A percentile compares a stretch with the other conserved stretches of the same genome.
phyloP scores from a whole-genome alignment of 2,888 invertebrate species.

The Drosophila lacicola region DNA sequence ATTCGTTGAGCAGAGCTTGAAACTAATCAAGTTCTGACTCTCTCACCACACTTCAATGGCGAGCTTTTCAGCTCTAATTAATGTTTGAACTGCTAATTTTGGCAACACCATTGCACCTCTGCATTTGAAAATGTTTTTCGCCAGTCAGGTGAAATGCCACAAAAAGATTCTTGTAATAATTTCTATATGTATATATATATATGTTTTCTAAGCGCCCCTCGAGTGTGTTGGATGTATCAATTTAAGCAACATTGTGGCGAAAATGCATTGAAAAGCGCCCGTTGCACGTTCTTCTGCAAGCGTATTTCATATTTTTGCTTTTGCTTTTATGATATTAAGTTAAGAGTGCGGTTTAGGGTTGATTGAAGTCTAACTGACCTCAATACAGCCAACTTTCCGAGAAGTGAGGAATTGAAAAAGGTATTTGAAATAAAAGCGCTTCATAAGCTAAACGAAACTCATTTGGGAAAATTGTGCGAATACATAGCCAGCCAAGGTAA shows the following conservation, averaged over 20 bases:
- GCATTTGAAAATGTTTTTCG: not conserved
- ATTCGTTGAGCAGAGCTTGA: not conserved
- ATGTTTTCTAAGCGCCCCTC: constrained; percentile 1
- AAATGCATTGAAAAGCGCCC: constrained; percentile 16
- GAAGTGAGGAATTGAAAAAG: constrained; percentile 38
- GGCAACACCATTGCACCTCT: constrained; percentile 4
- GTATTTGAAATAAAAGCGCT: constrained; percentile 34
- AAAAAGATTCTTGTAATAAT: not conserved
- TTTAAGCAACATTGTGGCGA: constrained; percentile 26
- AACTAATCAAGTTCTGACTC: constrained; percentile 1
- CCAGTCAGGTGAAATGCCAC: constrained; percentile 1
- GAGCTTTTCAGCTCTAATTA: constrained; percentile 27
- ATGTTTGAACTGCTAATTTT: constrained; percentile 17
- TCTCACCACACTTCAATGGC: not conserved
- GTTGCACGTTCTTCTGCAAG: constrained; percentile 8
- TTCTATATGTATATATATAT: not conserved
- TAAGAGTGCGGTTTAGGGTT: constrained; percentile 23
- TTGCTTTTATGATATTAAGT: constrained; percentile 23
- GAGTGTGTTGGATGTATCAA: constrained; percentile 12
- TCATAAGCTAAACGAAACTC: constrained; percentile 22
- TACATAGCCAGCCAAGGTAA: constrained; percentile 9
- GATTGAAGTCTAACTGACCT: constrained; percentile 37
- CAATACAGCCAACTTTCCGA: constrained; percentile 17
- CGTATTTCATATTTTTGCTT: constrained; percentile 35
- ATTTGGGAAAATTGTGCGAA: constrained; percentile 35